Percentiles rank a stretch among this genome's conserved stretches.
Evolutionary conservation across 2,797 vertebrate genomes (phyloP).

Genomic region (Parauchenoglanis punctatus): DNA sequence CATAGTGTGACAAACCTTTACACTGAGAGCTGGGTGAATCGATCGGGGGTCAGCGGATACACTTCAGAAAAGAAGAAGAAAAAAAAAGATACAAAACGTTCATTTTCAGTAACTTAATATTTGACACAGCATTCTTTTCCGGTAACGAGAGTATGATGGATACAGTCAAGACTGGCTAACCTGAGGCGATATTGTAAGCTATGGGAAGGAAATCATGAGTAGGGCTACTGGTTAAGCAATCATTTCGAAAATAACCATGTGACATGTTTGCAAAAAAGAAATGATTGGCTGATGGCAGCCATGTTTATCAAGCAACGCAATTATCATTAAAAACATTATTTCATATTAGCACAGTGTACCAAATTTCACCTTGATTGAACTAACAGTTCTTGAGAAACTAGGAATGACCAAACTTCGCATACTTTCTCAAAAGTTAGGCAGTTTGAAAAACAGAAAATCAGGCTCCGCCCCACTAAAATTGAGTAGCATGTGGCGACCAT

Average conservation of each 20-base stretch:
- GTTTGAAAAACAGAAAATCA: no score
- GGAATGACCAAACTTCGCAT: neutral
- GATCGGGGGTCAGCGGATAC: constrained; percentile 39
- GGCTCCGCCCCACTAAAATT: no score
- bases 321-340: no score
- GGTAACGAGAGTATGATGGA: neutral
- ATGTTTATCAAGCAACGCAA: neutral
- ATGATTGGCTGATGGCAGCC: neutral
- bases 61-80: constrained; percentile 29
- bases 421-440: neutral
- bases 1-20: constrained; percentile 49
- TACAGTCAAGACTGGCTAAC: neutral
- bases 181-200: neutral
- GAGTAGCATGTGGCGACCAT: no score
- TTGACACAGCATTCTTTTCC: neutral
- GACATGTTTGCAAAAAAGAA: neutral
- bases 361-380: neutral
- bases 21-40: constrained; percentile 48
- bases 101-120: neutral
- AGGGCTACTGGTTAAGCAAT: neutral
- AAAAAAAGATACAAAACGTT: neutral
- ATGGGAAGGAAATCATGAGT: neutral
- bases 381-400: neutral
- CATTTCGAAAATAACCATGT: neutral
- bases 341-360: neutral